A percentile compares a stretch with the other conserved stretches of the same genome.
These are phyloP conservation scores for Myiothlypis coronata DNA, from an alignment of 2,797 vertebrate genomes.

Conservation along the genomic window DNA sequence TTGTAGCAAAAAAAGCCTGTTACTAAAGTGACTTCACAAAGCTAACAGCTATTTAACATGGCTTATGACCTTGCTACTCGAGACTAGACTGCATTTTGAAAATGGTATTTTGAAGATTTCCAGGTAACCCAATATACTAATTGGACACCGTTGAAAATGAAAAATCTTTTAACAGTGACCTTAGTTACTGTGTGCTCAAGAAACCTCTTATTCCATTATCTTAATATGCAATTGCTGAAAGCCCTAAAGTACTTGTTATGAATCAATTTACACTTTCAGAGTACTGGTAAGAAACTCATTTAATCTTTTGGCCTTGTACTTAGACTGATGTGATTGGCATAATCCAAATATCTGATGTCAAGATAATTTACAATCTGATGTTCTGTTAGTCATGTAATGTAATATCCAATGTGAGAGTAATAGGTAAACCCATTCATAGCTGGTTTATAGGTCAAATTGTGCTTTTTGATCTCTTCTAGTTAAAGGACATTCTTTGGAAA, in stretches of 20 bases:
- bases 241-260: neutral
- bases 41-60: neutral
- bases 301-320: neutral
- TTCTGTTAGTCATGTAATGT: neutral
- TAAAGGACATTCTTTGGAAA: neutral
- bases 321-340: neutral
- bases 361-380: neutral
- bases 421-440: neutral
- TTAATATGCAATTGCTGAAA: neutral
- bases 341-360: neutral
- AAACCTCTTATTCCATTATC: neutral
- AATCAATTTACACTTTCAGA: neutral
- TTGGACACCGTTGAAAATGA: neutral
- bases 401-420: neutral
- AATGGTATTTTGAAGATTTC: neutral
- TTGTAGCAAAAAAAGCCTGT: neutral
- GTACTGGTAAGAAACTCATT: neutral
- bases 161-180: neutral
- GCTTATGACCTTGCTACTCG: neutral
- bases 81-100: neutral
- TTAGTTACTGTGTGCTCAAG: neutral
- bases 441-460: neutral
- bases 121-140: neutral
- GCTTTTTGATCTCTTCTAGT: neutral
- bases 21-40: neutral